phyloP scores from a whole-genome alignment of 2,888 invertebrate genomes.

The Euplexia lucipara region DNA sequence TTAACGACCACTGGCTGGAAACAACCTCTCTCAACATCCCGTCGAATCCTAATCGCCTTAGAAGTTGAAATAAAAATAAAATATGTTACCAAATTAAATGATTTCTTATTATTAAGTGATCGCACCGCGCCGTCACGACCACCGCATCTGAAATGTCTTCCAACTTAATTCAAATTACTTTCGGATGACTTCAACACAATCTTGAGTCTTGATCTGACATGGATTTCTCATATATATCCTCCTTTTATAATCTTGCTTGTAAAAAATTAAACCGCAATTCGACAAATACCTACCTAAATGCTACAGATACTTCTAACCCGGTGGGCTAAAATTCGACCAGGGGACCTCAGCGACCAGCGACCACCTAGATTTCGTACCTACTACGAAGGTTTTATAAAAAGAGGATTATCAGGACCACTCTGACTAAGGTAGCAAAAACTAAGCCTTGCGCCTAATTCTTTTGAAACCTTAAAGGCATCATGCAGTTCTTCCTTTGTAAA shows the following conservation, averaged over 20 bases:
- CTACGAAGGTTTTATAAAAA: constrained; percentile 71
- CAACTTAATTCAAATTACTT: constrained; percentile 47
- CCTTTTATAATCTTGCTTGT: constrained; percentile 53
- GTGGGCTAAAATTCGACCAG: constrained; percentile 68
- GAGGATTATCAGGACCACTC: constrained; percentile 66
- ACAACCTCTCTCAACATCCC: constrained; percentile 12
- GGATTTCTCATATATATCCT: constrained; percentile 42
- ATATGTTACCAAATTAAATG: background rate
- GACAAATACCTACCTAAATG: constrained; percentile 65
- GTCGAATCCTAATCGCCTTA: constrained; percentile 14
- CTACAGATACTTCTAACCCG: constrained; percentile 69
- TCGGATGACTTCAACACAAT: constrained; percentile 44
- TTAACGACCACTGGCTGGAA: constrained; percentile 6
- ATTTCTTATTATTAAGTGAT: background rate
- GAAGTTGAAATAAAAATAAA: constrained; percentile 10
- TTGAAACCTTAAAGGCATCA: constrained; percentile 2
- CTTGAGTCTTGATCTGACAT: constrained; percentile 48
- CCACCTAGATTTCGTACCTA: constrained; percentile 64
- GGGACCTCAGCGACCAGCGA: constrained; percentile 60
- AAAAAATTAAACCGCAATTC: constrained; percentile 59
- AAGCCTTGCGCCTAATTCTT: constrained; percentile 26
- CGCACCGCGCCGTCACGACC: background rate
- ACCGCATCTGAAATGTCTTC: constrained; percentile 23
- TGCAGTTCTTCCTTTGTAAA: background rate
- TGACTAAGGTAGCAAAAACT: constrained; percentile 48